A percentile compares a stretch with the other conserved stretches of the same genome.
phyloP scores from a whole-genome alignment of 1,140 invertebrate genomes.

The Ostrea denselamellosa region DNA sequence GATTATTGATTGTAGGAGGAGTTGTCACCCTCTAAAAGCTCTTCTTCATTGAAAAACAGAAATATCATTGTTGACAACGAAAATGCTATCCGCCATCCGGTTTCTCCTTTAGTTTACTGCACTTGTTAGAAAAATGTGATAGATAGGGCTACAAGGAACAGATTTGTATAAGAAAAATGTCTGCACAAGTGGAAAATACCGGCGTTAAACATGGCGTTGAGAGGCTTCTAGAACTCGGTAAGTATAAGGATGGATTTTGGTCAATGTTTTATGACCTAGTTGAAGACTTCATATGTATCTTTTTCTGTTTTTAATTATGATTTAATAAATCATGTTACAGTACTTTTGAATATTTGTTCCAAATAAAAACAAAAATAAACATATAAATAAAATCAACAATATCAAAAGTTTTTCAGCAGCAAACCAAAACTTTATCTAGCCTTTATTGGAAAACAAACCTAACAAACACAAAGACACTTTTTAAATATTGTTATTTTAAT shows the following conservation, averaged over 20 bases:
- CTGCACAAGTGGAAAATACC: conserved; percentile 61
- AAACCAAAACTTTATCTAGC: too few species aligned
- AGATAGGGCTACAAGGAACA: conserved; percentile 1
- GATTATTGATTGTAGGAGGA: neutral
- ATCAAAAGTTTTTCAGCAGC: too few species aligned
- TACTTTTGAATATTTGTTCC: too few species aligned
- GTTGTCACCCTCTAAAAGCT: neutral
- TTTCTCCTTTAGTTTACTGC: neutral
- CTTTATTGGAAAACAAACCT: too few species aligned
- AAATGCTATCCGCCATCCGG: conserved; percentile 37
- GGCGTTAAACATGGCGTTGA: conserved; percentile 68
- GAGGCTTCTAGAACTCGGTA: conserved; percentile 70
- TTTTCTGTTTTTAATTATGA: too few species aligned
- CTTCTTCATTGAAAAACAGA: neutral
- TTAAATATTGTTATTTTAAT: too few species aligned
- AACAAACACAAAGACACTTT: too few species aligned
- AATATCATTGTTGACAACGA: conserved; percentile 52
- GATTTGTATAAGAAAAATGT: conserved; percentile 53
- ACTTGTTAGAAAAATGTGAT: neutral
- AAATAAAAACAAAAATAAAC: too few species aligned
- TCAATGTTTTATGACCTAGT: neutral
- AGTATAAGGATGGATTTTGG: conserved; percentile 23
- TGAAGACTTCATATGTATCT: too few species aligned
- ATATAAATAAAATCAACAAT: too few species aligned
- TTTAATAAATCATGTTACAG: too few species aligned